Percentiles rank a stretch among this genome's conserved stretches.
Conservation (phyloP, 2,888 invertebrate genomes). For the Sminthurinus aureus region DNA sequence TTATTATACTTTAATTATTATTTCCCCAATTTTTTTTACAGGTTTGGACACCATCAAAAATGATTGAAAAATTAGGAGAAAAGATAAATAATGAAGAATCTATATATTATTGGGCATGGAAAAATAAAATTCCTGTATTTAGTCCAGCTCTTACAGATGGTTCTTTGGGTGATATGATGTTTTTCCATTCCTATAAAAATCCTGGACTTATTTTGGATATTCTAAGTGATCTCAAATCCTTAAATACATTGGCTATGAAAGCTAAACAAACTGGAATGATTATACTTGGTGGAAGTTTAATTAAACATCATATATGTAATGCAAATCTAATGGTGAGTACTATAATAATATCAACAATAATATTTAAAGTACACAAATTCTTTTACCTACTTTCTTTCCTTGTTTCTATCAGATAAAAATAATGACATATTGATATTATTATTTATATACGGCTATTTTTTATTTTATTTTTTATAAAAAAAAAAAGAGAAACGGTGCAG, state of each 20-base stretch:
- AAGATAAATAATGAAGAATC: constrained; percentile 90
- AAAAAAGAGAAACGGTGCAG: constrained; percentile 88
- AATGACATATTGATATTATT: too few species aligned
- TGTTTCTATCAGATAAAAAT: too few species aligned
- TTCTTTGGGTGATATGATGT: constrained; percentile 98
- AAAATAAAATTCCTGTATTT: constrained; percentile 96
- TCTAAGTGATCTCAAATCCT: constrained; percentile 82
- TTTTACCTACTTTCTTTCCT: too few species aligned
- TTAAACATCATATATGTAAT: constrained; percentile 99
- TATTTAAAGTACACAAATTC: too few species aligned
- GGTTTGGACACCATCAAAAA: constrained; percentile 93
- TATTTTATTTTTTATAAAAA: too few species aligned
- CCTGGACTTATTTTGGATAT: constrained; percentile 95
- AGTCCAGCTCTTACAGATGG: constrained; percentile 98
- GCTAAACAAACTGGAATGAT: constrained; percentile 95
- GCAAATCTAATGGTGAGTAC: constrained; percentile 91
- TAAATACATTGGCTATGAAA: constrained; percentile 94
- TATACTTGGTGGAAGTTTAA: constrained; percentile 92
- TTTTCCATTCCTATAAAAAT: constrained; percentile 93
- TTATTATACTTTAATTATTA: not conserved
- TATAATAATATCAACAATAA: not conserved
- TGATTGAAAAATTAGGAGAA: constrained; percentile 84
- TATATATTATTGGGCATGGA: constrained; percentile 96
- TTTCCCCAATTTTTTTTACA: constrained; percentile 54
- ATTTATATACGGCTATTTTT: too few species aligned